These are phyloP conservation scores for Auanema freiburgensis DNA, from an alignment of 2,888 invertebrate genomes.

Conservation along the genomic window DNA sequence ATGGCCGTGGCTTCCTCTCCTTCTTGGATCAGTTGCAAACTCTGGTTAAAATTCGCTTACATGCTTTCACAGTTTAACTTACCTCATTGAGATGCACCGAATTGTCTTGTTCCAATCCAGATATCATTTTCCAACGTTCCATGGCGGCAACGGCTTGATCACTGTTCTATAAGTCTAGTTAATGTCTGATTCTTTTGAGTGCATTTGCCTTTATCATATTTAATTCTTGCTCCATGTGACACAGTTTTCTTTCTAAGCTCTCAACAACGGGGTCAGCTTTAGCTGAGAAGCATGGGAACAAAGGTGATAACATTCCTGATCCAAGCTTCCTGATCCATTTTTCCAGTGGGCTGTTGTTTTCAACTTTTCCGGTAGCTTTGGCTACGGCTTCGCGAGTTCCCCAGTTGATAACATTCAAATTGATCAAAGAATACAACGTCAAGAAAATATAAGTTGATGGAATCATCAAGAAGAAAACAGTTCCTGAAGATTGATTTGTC, in stretches of 20 bases:
- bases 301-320: neutral
- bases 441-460: constrained; percentile 92
- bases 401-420: constrained; percentile 90
- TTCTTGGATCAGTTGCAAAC: constrained; percentile 11
- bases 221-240: constrained; percentile 29
- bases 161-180: too few species aligned
- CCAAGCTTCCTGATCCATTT: constrained; percentile 20
- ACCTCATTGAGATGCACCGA: neutral
- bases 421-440: constrained; percentile 87
- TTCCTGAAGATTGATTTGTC: constrained; percentile 9
- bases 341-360: constrained; percentile 32
- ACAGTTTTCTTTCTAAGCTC: constrained; percentile 31
- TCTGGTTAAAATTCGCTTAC: too few species aligned
- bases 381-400: constrained; percentile 80
- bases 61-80: neutral
- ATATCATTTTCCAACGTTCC: neutral
- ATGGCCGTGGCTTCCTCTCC: neutral
- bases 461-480: constrained; percentile 84
- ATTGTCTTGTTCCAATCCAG: neutral
- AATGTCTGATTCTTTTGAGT: too few species aligned
- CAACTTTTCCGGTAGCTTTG: constrained; percentile 63
- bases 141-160: too few species aligned
- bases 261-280: neutral
- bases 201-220: constrained; percentile 22
- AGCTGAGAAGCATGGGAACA: constrained; percentile 5